phyloP scores from a whole-genome alignment of 2,797 vertebrate genomes.

The Euphonia xanthogaster region DNA sequence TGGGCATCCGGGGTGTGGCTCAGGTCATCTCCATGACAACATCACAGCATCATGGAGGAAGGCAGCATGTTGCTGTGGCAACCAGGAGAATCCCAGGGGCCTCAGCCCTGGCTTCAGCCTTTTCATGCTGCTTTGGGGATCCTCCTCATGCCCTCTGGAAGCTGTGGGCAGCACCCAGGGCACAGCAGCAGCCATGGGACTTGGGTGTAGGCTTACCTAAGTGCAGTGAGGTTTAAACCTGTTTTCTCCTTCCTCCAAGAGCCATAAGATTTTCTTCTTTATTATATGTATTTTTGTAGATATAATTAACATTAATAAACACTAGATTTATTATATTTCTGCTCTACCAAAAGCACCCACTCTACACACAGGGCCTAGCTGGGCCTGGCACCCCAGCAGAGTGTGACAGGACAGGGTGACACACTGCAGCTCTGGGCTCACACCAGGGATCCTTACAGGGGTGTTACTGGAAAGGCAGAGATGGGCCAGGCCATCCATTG shows the following conservation, averaged over 20 bases:
- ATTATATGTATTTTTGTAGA: not conserved
- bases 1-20: not conserved
- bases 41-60: not conserved
- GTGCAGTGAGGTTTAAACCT: fast-evolving
- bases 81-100: not conserved
- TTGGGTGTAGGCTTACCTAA: not conserved
- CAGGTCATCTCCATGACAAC: not conserved
- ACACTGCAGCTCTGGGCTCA: fast-evolving
- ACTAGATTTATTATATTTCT: not conserved
- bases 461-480: not conserved
- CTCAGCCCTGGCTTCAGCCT: not conserved
- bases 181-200: fast-evolving
- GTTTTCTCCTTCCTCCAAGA: not conserved
- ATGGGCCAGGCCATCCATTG: not conserved
- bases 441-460: not conserved
- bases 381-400: not conserved
- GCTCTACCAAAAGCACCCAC: not conserved
- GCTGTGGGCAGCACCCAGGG: not conserved
- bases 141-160: not conserved
- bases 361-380: fast-evolving
- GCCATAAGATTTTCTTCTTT: not conserved
- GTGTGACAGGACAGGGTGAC: fast-evolving
- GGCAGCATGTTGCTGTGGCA: not conserved
- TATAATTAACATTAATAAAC: not conserved
- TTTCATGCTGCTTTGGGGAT: not conserved